phyloP scores from a whole-genome alignment of 2,888 invertebrate genomes.

The Ichneumoninae sp. region DNA sequence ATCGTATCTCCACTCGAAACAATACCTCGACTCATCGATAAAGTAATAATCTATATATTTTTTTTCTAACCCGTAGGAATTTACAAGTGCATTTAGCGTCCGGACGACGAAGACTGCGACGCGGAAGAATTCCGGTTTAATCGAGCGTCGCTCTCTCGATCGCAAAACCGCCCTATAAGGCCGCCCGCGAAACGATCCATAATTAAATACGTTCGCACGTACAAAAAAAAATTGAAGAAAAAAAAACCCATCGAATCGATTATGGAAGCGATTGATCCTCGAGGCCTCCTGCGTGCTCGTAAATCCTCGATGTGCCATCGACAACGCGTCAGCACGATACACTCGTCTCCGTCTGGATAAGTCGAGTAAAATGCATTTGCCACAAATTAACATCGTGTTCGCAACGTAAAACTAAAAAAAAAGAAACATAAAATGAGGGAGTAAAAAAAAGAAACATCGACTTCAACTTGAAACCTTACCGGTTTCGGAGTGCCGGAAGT shows the following conservation, averaged over 20 bases:
- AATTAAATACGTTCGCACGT: slow-evolving; percentile 53
- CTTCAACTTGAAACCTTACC: slow-evolving; percentile 59
- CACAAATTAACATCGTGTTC: slow-evolving; percentile 16
- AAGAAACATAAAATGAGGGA: not conserved
- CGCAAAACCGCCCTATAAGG: slow-evolving; percentile 61
- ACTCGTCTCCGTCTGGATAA: slow-evolving; percentile 21
- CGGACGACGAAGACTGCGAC: slow-evolving; percentile 24
- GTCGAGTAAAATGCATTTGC: not conserved
- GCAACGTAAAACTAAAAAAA: not conserved
- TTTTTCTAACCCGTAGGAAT: not conserved
- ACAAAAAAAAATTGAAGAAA: slow-evolving; percentile 31
- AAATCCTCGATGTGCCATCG: slow-evolving; percentile 54
- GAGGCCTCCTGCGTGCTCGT: slow-evolving; percentile 57
- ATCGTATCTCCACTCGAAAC: not conserved
- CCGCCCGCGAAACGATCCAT: slow-evolving; percentile 58
- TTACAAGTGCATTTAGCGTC: not conserved
- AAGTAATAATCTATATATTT: not conserved
- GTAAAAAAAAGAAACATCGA: slow-evolving; percentile 14
- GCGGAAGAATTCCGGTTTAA: slow-evolving; percentile 53
- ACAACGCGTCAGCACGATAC: slow-evolving; percentile 45
- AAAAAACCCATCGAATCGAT: slow-evolving; percentile 51
- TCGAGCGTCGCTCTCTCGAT: slow-evolving; percentile 46
- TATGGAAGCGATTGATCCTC: slow-evolving; percentile 65
- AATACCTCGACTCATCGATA: not conserved
- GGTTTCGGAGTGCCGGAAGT: slow-evolving; percentile 66